Percentiles rank a stretch among this genome's conserved stretches.
phyloP scores from a whole-genome alignment of 2,113 vertebrate genomes.

The Cepphus grylle region DNA sequence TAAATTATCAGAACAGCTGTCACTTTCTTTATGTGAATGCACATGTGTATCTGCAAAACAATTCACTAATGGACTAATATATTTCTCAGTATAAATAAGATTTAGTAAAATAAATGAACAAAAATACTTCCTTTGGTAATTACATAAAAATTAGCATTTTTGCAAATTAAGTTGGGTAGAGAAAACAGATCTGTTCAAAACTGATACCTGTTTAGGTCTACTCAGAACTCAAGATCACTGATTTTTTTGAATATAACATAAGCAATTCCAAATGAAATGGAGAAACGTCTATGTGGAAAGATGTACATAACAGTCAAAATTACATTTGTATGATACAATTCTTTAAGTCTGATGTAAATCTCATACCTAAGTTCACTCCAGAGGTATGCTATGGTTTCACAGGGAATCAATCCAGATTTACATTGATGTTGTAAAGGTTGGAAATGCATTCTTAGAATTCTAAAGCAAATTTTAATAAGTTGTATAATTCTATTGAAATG shows the following conservation, averaged over 20 bases:
- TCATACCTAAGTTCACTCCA: neutral
- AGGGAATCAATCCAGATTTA: neutral
- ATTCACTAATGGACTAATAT: neutral
- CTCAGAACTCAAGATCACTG: neutral
- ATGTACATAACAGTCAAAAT: neutral
- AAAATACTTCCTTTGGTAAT: neutral
- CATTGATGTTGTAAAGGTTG: neutral
- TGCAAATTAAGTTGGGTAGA: neutral
- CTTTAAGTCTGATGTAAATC: neutral
- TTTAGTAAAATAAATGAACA: neutral
- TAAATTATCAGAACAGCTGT: slow-evolving; percentile 1
- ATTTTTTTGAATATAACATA: neutral
- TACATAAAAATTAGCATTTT: neutral
- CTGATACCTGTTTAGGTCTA: neutral
- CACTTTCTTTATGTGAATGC: neutral
- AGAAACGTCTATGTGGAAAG: neutral
- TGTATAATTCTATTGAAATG: neutral
- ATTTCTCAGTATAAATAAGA: neutral
- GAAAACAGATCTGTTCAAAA: neutral
- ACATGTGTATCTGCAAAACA: neutral
- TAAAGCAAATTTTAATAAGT: neutral
- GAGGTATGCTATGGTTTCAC: neutral
- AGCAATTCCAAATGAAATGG: neutral
- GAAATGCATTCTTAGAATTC: neutral
- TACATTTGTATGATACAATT: neutral